Evolutionary conservation across 1,140 invertebrate species (phyloP).

Genomic region (Capitella teleta): DNA sequence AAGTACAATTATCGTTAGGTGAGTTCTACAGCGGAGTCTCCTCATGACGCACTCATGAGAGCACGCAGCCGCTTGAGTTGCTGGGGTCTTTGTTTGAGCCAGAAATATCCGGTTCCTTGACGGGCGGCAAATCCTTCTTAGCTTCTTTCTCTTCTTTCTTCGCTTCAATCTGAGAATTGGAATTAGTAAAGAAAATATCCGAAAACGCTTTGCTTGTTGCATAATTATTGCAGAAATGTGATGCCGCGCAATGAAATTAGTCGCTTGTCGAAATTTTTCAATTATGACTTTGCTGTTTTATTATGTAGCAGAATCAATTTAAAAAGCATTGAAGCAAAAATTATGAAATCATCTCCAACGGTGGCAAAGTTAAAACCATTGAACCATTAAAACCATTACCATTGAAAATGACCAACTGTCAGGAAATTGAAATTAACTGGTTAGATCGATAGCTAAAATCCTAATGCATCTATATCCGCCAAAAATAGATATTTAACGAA

Average conservation of each 20-base stretch:
- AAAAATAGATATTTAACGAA: too few species aligned
- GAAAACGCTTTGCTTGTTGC: neutral
- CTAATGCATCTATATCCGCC: too few species aligned
- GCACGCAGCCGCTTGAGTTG: conserved; percentile 53
- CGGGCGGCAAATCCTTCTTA: conserved; percentile 50
- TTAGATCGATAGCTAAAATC: too few species aligned
- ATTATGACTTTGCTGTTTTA: neutral
- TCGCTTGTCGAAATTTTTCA: neutral
- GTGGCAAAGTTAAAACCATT: too few species aligned
- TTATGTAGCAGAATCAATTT: neutral
- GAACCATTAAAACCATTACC: too few species aligned
- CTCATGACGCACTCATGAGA: too few species aligned
- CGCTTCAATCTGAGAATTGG: conserved; percentile 27
- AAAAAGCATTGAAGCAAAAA: too few species aligned
- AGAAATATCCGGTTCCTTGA: conserved; percentile 54
- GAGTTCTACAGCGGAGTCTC: too few species aligned
- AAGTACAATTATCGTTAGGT: too few species aligned
- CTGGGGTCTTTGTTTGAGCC: conserved; percentile 54
- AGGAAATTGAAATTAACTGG: too few species aligned
- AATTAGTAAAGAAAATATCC: conserved; percentile 11
- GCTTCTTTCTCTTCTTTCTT: conserved; percentile 34
- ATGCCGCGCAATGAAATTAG: neutral
- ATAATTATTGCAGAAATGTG: neutral
- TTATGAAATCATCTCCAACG: too few species aligned
- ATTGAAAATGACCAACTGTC: too few species aligned